Evolutionary conservation across 2,113 vertebrate genomes (phyloP).

Genomic region (Rhegmatorhina hoffmannsi): DNA sequence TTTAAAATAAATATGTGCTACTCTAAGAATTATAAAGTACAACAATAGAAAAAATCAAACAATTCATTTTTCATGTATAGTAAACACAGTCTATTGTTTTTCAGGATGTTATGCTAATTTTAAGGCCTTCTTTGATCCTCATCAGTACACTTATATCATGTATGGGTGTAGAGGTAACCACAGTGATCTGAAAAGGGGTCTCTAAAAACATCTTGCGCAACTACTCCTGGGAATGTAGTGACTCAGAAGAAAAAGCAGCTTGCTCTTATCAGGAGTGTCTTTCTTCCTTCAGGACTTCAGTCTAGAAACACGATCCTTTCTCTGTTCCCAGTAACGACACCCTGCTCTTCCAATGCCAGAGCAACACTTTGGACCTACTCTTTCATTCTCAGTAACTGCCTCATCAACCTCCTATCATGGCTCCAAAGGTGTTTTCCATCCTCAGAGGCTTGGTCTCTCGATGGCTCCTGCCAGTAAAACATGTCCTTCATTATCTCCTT

Average conservation of each 20-base stretch:
- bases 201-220: conserved; percentile 38
- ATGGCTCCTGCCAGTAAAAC: not conserved
- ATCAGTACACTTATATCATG: no score
- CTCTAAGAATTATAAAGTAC: not conserved
- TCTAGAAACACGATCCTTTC: conserved; percentile 5
- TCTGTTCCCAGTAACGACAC: not conserved
- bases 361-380: not conserved
- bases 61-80: not conserved
- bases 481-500: not conserved
- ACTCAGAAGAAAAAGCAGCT: conserved; percentile 34
- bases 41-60: not conserved
- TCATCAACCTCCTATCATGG: rapidly evolving
- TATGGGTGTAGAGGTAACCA: not conserved
- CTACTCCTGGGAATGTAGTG: conserved; percentile 37
- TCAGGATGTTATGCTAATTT: not conserved
- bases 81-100: not conserved
- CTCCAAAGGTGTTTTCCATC: conserved; percentile 21
- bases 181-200: not conserved
- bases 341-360: not conserved
- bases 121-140: not conserved
- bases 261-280: conserved; percentile 11
- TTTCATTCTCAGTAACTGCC: not conserved
- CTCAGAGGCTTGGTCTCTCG: not conserved
- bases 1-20: not conserved
- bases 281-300: conserved; percentile 43